Evolutionary conservation across 1,140 invertebrate species (phyloP).

Genomic region (Drosophila rhopaloa): DNA sequence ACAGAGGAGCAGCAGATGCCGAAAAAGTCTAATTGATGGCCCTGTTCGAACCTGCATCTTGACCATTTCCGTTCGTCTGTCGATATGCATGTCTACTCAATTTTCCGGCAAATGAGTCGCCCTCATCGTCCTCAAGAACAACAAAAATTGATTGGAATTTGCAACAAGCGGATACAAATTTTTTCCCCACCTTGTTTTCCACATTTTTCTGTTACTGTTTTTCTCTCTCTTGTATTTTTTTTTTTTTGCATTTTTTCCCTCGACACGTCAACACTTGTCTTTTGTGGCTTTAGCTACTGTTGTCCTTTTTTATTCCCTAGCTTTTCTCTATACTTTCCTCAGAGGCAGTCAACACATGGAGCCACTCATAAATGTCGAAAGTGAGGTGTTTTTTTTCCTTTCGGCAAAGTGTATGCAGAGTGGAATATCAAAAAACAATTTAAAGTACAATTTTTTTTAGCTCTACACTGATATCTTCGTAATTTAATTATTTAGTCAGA

Average conservation of each 20-base stretch:
- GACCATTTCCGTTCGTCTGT: constrained; percentile 69
- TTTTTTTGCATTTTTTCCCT: constrained; percentile 19
- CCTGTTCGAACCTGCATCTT: constrained; percentile 65
- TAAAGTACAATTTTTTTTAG: too few species aligned
- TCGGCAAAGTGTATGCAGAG: neutral
- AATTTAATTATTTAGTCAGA: too few species aligned
- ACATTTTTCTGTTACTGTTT: constrained; percentile 26
- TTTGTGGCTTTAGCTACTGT: constrained; percentile 56
- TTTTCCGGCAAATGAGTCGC: constrained; percentile 78
- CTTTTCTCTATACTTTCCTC: neutral
- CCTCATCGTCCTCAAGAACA: constrained; percentile 45
- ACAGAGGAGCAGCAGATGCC: constrained; percentile 18
- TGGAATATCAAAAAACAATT: neutral
- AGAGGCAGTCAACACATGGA: constrained; percentile 1
- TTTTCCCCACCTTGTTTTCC: constrained; percentile 23
- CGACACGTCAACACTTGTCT: constrained; percentile 66
- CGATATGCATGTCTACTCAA: constrained; percentile 81
- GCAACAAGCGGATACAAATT: constrained; percentile 67
- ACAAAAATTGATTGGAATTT: constrained; percentile 80
- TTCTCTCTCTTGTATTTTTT: constrained; percentile 8
- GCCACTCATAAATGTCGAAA: constrained; percentile 54
- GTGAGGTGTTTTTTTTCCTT: neutral
- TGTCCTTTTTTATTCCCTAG: constrained; percentile 34
- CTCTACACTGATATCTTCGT: too few species aligned
- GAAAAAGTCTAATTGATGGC: constrained; percentile 64